Evolutionary conservation across 1,140 invertebrate genomes (phyloP).

Genomic region (Drosophila melanica): DNA sequence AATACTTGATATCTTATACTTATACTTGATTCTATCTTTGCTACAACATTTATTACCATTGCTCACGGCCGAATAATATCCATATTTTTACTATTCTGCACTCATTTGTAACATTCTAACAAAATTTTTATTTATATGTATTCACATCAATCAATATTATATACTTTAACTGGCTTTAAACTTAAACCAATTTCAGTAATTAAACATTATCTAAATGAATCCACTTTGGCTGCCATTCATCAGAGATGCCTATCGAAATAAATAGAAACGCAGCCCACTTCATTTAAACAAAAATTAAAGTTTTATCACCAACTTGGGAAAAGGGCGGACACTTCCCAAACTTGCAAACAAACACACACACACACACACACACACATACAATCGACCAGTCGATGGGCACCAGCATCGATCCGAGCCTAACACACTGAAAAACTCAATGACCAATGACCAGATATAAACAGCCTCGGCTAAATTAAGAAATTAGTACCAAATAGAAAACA

Average conservation of each 20-base stretch:
- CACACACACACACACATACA: no score
- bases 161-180: background rate
- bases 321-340: background rate
- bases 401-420: conserved; percentile 59
- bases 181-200: conserved; percentile 48
- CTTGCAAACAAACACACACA: conserved; percentile 9
- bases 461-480: conserved; percentile 72
- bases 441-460: conserved; percentile 23
- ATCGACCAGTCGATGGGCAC: conserved; percentile 56
- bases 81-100: no score
- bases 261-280: conserved; percentile 49
- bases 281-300: conserved; percentile 68
- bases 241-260: conserved; percentile 4
- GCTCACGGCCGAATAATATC: no score
- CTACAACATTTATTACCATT: no score
- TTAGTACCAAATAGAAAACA: conserved; percentile 80
- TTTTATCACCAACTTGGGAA: conserved; percentile 72
- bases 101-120: no score
- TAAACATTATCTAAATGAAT: conserved; percentile 63
- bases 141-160: background rate
- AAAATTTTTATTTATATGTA: background rate
- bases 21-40: no score
- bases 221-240: conserved; percentile 36
- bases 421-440: conserved; percentile 46
- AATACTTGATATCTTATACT: no score